phyloP scores from a whole-genome alignment of 2,113 vertebrate genomes.

The Vombatus ursinus region DNA sequence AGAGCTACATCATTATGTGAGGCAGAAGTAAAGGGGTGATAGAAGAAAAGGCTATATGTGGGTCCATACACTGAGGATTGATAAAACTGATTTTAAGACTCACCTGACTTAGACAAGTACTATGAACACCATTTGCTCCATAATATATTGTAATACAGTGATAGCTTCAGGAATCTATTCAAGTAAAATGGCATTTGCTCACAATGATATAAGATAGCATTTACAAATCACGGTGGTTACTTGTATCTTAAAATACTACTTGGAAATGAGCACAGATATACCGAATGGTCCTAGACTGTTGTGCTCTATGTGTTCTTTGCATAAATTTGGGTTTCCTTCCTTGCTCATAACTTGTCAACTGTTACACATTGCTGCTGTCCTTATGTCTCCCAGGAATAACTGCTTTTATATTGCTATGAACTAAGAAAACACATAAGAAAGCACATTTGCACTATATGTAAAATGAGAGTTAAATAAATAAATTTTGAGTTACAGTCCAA shows the following conservation, averaged over 20 bases:
- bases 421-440: neutral
- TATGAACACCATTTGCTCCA: neutral
- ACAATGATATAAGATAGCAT: neutral
- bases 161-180: neutral
- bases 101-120: neutral
- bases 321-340: neutral
- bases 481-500: neutral
- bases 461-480: neutral
- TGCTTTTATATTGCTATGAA: neutral
- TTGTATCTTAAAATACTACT: neutral
- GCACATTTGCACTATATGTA: neutral
- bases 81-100: neutral
- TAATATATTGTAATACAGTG: neutral
- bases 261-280: neutral
- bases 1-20: neutral
- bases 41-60: neutral
- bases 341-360: neutral
- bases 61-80: neutral
- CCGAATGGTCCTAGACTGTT: neutral
- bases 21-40: neutral
- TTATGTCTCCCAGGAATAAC: neutral
- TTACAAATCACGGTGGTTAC: neutral
- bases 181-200: neutral
- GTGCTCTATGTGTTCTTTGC: neutral
- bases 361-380: neutral